phyloP scores from a whole-genome alignment of 2,888 invertebrate species.

The Mamestra brassicae region DNA sequence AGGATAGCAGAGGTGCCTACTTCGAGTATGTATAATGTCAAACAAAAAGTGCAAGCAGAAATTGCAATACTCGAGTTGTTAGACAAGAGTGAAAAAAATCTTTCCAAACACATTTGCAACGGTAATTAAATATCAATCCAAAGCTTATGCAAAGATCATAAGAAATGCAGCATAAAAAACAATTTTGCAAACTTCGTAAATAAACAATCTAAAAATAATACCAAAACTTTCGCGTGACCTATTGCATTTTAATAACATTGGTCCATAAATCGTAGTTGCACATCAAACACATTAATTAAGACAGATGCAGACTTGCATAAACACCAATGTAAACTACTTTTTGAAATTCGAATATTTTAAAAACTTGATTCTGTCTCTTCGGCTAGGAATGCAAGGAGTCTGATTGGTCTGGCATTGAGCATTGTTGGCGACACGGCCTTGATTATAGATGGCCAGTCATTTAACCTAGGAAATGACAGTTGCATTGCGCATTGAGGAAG shows the following conservation, averaged over 20 bases:
- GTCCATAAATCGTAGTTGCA: conserved; percentile 47
- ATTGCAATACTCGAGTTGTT: neutral
- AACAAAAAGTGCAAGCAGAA: neutral
- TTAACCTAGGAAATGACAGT: conserved; percentile 69
- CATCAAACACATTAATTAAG: conserved; percentile 63
- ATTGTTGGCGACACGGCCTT: conserved; percentile 52
- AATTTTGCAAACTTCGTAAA: conserved; percentile 17
- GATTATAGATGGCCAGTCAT: conserved; percentile 47
- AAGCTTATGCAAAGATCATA: conserved; percentile 23
- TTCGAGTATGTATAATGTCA: neutral
- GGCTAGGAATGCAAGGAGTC: conserved; percentile 62
- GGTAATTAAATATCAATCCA: neutral
- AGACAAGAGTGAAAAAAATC: neutral
- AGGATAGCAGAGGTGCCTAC: neutral
- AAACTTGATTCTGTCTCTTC: conserved; percentile 62
- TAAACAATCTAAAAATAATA: conserved; percentile 28
- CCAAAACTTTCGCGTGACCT: conserved; percentile 44
- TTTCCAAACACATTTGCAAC: conserved; percentile 1
- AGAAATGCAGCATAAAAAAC: conserved; percentile 8
- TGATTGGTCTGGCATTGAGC: conserved; percentile 25
- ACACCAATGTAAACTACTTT: conserved; percentile 70
- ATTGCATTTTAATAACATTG: conserved; percentile 47
- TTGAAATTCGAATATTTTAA: conserved; percentile 57
- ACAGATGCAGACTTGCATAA: conserved; percentile 57
- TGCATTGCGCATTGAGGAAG: conserved; percentile 67